Base-by-base conservation (phyloP, 2,888 invertebrate species). In the Stramonita haemastoma region DNA sequence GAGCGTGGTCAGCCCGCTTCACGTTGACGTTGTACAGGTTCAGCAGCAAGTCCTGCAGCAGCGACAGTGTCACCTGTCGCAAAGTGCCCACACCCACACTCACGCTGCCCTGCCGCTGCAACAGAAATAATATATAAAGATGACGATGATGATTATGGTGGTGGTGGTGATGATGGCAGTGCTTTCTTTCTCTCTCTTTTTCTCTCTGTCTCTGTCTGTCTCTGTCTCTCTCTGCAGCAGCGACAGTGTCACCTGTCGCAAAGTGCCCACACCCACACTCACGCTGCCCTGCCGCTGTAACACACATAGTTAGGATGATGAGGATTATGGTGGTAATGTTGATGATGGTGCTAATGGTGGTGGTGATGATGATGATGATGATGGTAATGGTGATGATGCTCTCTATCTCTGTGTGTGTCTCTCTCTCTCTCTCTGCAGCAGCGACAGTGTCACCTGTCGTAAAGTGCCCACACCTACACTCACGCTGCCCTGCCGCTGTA, bases 21-120 rank as follows among this genome's bases (percentile, higher is more conserved):
- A 90, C 86, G 66, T 90, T 90, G 88, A 92, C 90, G 85, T 92
- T 92, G 90, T 92, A 91, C n/a, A 92, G 89, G 86, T 92, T 92
- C 29, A 90, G 88, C 1, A 92, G 89, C 26, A 91, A 85, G 36
- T 91, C 91, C 77, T 92, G 92, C 0, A 91, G 87, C n/a, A 90
- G 89, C 0, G 91, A 90, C 77, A 92, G 88, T 0, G 91, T 84
- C 66, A 92, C 90, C 60, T 91, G 90, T 26, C 92, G 89, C 26
- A 92, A 87, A 29, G 91, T 92, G 6, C 92, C 92, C 8, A 91
- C 89, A 29, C 92, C 92, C n/a, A 91, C 73, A 57, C 85, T 79
- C 36, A 66, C 81, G 46, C 56, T 73, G 32, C 87, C 79, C 32
- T 87, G 77, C 15, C 87, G 87, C 79, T 87, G 57, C 26, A 84